A percentile compares a stretch with the other conserved stretches of the same genome.
Conservation (phyloP, 2,113 vertebrate species). For the Bujurquina vittata region DNA sequence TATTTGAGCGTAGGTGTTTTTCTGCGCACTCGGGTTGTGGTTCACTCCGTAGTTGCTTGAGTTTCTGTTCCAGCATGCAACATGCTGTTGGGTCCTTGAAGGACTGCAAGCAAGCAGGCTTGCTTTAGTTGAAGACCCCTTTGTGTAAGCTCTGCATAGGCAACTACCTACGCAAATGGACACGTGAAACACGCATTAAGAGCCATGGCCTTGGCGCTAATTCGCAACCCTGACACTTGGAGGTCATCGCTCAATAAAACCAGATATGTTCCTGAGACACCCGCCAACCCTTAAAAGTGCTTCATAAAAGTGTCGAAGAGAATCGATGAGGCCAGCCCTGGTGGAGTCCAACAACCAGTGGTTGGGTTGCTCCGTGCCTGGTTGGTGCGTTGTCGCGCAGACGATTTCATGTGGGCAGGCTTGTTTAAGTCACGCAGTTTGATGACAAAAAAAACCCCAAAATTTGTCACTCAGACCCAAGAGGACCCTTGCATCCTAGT, state of each 20-base stretch:
- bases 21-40: not conserved
- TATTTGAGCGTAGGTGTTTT: not conserved
- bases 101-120: not conserved
- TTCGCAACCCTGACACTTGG: not conserved
- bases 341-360: not conserved
- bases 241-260: not conserved
- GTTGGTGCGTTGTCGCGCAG: not conserved
- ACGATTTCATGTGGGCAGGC: not conserved
- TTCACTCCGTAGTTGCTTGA: fast-evolving
- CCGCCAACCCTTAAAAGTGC: too few species aligned
- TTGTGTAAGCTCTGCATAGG: not conserved
- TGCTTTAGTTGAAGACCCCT: not conserved
- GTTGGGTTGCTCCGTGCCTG: not conserved
- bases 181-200: not conserved
- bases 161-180: not conserved
- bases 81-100: not conserved
- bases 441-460: not conserved
- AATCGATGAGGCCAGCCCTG: not conserved
- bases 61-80: not conserved
- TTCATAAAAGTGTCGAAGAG: not conserved
- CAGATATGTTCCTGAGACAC: not conserved
- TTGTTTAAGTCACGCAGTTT: too few species aligned
- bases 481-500: not conserved
- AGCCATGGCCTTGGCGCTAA: not conserved
- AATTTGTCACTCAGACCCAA: not conserved